These are phyloP conservation scores for Sebastes oblongus DNA, from an alignment of 2,797 vertebrate species.

Conservation along the genomic window DNA sequence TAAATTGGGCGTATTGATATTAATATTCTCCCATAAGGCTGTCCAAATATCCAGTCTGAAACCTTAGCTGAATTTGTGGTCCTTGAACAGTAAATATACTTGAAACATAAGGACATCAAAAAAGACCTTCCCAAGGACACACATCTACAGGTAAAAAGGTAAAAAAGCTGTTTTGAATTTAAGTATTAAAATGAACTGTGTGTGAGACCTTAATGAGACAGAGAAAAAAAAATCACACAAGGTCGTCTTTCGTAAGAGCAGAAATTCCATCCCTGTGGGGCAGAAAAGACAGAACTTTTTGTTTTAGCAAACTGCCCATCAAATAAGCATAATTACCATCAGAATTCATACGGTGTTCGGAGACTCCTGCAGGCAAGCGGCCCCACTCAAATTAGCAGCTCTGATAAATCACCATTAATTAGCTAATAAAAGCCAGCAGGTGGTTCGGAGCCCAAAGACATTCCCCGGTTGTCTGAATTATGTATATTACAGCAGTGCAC, in stretches of 20 bases:
- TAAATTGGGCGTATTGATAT: slow-evolving; percentile 3
- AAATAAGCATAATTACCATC: slow-evolving; percentile 92
- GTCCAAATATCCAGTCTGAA: neutral
- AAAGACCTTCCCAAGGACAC: slow-evolving; percentile 66
- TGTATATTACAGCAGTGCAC: slow-evolving; percentile 88
- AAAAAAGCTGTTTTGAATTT: slow-evolving; percentile 55
- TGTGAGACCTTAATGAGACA: slow-evolving; percentile 76
- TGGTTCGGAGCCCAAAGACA: slow-evolving; percentile 93
- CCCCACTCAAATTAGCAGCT: slow-evolving; percentile 93
- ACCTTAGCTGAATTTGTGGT: slow-evolving; percentile 30
- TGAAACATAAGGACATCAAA: slow-evolving; percentile 65
- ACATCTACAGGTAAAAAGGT: slow-evolving; percentile 60
- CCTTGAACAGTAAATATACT: slow-evolving; percentile 58
- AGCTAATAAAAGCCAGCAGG: slow-evolving; percentile 98
- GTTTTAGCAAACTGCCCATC: slow-evolving; percentile 91
- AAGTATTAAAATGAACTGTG: slow-evolving; percentile 69
- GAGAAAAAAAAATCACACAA: slow-evolving; percentile 66
- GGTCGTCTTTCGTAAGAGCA: slow-evolving; percentile 79
- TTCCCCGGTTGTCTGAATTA: slow-evolving; percentile 95
- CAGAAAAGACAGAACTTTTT: slow-evolving; percentile 84
- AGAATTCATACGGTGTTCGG: slow-evolving; percentile 88
- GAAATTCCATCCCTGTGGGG: slow-evolving; percentile 82
- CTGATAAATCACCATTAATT: slow-evolving; percentile 99
- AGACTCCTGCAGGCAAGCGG: slow-evolving; percentile 92
- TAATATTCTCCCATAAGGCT: slow-evolving; percentile 12